Conservation (phyloP, 92 coral and sea anemone genomes). For the Meandrina meandrites region DNA sequence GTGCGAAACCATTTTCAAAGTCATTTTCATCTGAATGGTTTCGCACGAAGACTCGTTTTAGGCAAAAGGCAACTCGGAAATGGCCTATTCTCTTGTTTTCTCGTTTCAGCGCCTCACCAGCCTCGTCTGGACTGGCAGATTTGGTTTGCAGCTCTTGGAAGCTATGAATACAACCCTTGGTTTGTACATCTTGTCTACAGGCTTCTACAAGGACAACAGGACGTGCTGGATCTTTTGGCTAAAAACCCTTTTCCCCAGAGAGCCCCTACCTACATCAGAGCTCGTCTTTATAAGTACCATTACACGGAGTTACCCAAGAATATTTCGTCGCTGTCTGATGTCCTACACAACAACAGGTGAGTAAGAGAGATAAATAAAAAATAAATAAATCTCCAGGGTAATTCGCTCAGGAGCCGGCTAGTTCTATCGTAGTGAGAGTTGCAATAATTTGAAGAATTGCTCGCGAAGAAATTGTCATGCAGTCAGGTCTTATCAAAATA, state of each 20-base stretch:
- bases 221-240: constrained; percentile 84
- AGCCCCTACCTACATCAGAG: constrained; percentile 86
- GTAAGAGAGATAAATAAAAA: neutral
- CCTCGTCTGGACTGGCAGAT: constrained; percentile 99
- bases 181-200: constrained; percentile 87
- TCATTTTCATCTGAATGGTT: too few species aligned
- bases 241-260: constrained; percentile 74
- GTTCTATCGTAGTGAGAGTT: neutral
- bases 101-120: constrained; percentile 88
- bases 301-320: constrained; percentile 67
- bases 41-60: too few species aligned
- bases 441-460: too few species aligned
- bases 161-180: constrained; percentile 96
- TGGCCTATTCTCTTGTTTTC: too few species aligned
- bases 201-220: constrained; percentile 83
- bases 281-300: constrained; percentile 81
- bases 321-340: constrained; percentile 24
- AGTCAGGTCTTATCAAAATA: neutral
- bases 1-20: too few species aligned
- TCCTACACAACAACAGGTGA: constrained; percentile 54
- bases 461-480: neutral
- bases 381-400: too few species aligned
- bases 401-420: neutral
- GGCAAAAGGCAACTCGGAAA: too few species aligned
- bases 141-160: constrained; percentile 98